A percentile compares a stretch with the other conserved stretches of the same genome.
Conservation (phyloP, 2,113 vertebrate species). For the Platysteira castanea region DNA sequence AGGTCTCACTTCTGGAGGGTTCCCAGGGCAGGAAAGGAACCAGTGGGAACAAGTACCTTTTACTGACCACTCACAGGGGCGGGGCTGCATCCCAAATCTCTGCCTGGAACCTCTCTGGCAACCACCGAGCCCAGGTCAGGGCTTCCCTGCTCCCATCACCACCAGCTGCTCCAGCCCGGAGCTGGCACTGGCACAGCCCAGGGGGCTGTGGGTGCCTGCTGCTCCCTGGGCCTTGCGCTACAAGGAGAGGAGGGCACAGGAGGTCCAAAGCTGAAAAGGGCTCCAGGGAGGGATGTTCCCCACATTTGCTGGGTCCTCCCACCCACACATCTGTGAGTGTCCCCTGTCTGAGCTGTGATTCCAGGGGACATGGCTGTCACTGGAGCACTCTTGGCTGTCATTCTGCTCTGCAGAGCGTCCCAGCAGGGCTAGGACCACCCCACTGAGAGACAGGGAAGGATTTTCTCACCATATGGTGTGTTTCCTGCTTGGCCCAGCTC, state of each 20-base stretch:
- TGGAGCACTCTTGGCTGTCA: neutral
- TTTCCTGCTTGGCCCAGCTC: neutral
- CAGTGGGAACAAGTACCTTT: neutral
- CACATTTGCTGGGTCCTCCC: accelerated
- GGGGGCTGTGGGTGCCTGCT: accelerated
- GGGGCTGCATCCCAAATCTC: neutral
- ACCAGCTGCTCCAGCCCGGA: neutral
- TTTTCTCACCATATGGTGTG: neutral
- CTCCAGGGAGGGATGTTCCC: neutral
- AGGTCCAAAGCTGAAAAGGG: neutral
- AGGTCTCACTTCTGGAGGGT: neutral
- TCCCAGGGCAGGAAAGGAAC: neutral
- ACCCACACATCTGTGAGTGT: neutral
- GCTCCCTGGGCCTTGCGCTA: neutral
- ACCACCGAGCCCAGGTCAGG: neutral
- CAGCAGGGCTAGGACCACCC: neutral
- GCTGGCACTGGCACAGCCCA: neutral
- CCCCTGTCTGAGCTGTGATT: neutral
- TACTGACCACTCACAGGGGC: no score
- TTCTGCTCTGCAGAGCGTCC: neutral
- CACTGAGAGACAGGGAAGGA: neutral
- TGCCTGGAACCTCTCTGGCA: neutral
- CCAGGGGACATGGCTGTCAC: neutral
- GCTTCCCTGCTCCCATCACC: neutral
- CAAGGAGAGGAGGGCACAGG: neutral